These are phyloP conservation scores for Diachasma alloeum DNA, from an alignment of 1,140 invertebrate species.

Conservation along the genomic window DNA sequence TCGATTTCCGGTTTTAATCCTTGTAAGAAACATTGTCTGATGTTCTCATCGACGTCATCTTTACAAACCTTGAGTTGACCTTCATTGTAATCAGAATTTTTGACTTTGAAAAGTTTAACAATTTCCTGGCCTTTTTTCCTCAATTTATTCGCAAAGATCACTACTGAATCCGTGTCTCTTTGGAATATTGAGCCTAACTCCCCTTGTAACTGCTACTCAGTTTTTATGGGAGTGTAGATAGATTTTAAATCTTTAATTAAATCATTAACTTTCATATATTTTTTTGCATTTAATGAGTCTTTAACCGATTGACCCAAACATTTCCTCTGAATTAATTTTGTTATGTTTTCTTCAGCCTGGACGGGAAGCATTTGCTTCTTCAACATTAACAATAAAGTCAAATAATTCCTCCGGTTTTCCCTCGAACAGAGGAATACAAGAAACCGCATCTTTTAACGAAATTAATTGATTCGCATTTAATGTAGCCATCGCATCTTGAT, in stretches of 20 bases:
- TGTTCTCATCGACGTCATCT: neutral
- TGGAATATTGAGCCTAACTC: too few relatives aligned
- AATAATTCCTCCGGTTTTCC: neutral
- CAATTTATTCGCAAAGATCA: neutral
- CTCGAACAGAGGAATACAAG: neutral
- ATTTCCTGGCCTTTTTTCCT: neutral
- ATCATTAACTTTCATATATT: too few relatives aligned
- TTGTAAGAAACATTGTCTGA: conserved; percentile 12
- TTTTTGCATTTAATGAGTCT: too few relatives aligned
- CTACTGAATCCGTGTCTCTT: too few relatives aligned
- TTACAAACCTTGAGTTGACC: neutral
- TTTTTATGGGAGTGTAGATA: too few relatives aligned
- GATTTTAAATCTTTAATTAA: too few relatives aligned
- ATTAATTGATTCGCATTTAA: neutral
- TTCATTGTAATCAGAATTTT: neutral
- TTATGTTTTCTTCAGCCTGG: neutral
- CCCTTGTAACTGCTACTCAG: too few relatives aligned
- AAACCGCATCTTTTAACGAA: neutral
- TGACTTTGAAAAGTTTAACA: neutral
- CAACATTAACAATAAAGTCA: neutral
- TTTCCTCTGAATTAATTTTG: neutral
- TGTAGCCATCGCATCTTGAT: neutral
- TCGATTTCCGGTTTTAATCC: conserved; percentile 17
- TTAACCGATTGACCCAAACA: too few relatives aligned
- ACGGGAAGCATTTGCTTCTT: neutral